Base-by-base conservation (phyloP, 2,888 invertebrate genomes). In the Drosophila monieri region DNA sequence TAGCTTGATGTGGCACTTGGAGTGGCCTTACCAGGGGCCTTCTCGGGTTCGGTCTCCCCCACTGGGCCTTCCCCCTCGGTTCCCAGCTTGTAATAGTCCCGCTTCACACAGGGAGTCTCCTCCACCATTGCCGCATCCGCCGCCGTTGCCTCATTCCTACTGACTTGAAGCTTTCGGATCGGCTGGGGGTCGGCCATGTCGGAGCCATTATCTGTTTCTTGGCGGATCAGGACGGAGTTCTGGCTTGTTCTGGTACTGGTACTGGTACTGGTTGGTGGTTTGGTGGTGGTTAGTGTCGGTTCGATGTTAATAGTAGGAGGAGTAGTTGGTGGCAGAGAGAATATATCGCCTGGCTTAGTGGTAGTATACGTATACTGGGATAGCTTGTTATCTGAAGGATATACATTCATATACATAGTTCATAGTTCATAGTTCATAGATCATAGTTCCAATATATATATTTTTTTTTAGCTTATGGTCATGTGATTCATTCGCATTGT, bases 351-450 rank as follows among this genome's bases (percentile, higher is more conserved):
- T 80, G 88, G 83, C 84, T 81, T 88, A 86, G 86, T 88, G 80
- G 81, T 84, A 84, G 84, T 88, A 80, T 87, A 87, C 84, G 87
- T 88, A 83, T 85, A 85, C 88, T 85, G 81, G 85, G 88, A 80
- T 84, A 85, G 90, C 78, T 90, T 90, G 79, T 90, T 90, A 89
- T 90, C 90, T 90, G 90, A 89, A 90, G 90, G 89, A 90, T 89
- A 86, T 70, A 89, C 83, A 89, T 89, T 89, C 88, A 85, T 89
- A 80, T 83, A 88, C 87, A 85, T 84, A 77, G 80, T 64, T 66
- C 67, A 61, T 47, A 41, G 46, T 72, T 83, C 87, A 85, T 84
- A 75, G 80, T 64, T 66, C 67, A 61, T 47, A 32, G 46, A 66
- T 66, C 67, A 61, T 47, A 41, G 46, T 72, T 83, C 88, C 88